Evolutionary conservation across 2,888 invertebrate genomes (phyloP), one percentile per base, ranked within the genome.

Genomic region (Dione vanillae): DNA sequence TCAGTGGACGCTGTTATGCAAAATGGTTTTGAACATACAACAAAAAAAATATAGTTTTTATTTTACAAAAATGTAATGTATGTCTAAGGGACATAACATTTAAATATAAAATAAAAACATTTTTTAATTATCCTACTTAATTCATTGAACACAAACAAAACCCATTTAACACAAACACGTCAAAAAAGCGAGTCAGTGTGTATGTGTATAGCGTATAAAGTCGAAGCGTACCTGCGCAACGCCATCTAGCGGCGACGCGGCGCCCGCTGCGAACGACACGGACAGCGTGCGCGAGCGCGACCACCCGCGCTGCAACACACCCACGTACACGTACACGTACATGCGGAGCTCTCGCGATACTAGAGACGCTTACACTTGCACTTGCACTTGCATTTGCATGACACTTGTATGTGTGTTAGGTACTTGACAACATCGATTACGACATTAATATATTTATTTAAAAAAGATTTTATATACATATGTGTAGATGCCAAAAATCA

Each of bases 241-340:
- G 96, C 96, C 78, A 96, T 97, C 97, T 74, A 96, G 91, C 72
- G 97, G 97, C 83, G 97, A 97, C 62, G 95, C 95, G 20, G 95
- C 95, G 75, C 96, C 97, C 45, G 96, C 95, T 37, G 96, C 95
- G 86, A 97, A 97, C 83, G 97, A 97, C 68, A 98, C 97, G 67
- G 98, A 98, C 80, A 98, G 94, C 68, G 98, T 98, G 79, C 98
- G 94, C 54, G 98, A 97, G 74, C 98, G 94, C 43, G 98, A 97
- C 97, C 98, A 98, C 75, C 96, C 96, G 81, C 96, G 94, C 88
- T 96, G 95, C 78, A 94, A 94, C 92, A 79, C 47, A 97, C 97
- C 74, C 96, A 68, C 71, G 69, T 71, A 94, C 92, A 79, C 47
- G 97, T 97, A 74, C 96, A 69, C 72, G 68, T 69, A 61, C 75